Conservation (phyloP, 2,113 vertebrate genomes). For the Euleptes europaea region DNA sequence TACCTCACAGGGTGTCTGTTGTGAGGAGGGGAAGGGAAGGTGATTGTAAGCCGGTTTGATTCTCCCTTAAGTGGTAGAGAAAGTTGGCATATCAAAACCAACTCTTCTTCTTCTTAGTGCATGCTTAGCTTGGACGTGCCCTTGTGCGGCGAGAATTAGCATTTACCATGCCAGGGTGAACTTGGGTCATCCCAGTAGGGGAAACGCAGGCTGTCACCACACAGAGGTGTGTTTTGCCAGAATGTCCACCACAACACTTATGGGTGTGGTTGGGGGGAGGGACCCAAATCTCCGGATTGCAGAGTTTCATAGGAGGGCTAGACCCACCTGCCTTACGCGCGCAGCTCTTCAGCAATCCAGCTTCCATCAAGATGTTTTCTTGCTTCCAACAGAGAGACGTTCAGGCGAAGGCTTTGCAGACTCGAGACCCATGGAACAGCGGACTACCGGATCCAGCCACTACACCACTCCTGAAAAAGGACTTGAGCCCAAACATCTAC, state of each 20-base stretch:
- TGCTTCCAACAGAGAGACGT: constrained; percentile 23
- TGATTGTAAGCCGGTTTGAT: too few species aligned
- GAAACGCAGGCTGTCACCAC: background rate
- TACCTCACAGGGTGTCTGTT: too few species aligned
- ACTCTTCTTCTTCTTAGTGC: too few species aligned
- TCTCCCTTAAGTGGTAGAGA: too few species aligned
- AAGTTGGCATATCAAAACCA: too few species aligned
- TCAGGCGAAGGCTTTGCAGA: accelerated
- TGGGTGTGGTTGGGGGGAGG: too few species aligned
- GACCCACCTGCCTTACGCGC: too few species aligned
- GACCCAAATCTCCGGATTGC: too few species aligned
- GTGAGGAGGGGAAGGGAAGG: too few species aligned
- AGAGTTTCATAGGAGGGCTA: too few species aligned
- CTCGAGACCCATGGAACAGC: accelerated
- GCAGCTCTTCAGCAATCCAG: background rate
- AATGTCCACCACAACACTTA: too few species aligned
- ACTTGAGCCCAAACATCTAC: accelerated
- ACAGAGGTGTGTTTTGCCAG: background rate
- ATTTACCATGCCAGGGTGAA: background rate
- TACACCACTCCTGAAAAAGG: constrained; percentile 27
- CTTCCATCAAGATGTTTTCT: background rate
- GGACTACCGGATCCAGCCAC: background rate
- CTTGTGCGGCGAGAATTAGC: background rate
- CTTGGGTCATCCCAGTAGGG: background rate
- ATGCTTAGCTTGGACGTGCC: background rate